Evolutionary conservation across 1,140 invertebrate genomes (phyloP), one percentile per base, ranked within the genome.

Genomic region (Aphaenogaster rudis): DNA sequence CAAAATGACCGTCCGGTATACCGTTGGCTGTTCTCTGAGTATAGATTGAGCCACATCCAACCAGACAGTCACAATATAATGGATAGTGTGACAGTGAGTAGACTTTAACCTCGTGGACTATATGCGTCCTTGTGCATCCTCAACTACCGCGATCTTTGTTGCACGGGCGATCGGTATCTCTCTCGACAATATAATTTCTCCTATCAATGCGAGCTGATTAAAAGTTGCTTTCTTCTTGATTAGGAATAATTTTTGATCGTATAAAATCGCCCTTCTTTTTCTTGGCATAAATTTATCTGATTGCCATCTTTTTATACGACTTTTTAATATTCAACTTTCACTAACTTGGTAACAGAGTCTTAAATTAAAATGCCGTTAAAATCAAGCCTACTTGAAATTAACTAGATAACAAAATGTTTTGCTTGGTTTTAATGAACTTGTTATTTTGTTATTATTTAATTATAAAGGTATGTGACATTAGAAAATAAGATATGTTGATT

Each of bases 21-120:
- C 52, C 45, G 9, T 52, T 72, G 48, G 36, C 13, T 36, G 15
- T 78, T 86, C 63, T 84, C 15, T 7, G 17, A 82, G 21, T 57
- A 21, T 91, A 91, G 17, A 82, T 88, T 86, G 57, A 88, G 67
- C 64, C 7, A 71, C 48, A 17, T 85, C 45, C 9, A 78, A n/a
- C 54, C 13, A 59, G 42, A 79, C 28, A 39, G 1, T 54, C 17
- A 17, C 54, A 21, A 90, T 61, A 88, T 90, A 39, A 94, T 94
- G 93, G 91, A 94, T 84, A 94, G 91, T 88, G 72, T 93, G 77
- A 92, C 88, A 72, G 93, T 94, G 67, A 91, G 93, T 93, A 91
- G 39, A 86, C 67, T 64, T 64, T 87, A 64, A 85, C 52, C 45
- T n/a, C 15, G 39, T 61, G 8, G 0, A 48, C 39, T 28, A 50